Conservation (phyloP, 2,888 invertebrate genomes). For the Drosophila borborema region DNA sequence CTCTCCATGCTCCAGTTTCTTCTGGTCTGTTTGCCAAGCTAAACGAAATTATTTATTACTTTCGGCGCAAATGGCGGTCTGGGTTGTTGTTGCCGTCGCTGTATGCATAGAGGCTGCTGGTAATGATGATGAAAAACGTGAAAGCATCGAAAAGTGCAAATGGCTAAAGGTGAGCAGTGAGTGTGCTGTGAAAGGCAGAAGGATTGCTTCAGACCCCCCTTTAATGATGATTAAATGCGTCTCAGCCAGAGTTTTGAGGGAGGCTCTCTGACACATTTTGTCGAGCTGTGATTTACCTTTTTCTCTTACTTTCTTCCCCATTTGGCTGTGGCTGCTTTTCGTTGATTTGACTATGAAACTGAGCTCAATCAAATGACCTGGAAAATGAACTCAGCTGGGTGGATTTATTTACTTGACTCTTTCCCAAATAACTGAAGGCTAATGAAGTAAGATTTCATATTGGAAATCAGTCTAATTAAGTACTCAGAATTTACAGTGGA, state of each 20-base stretch:
- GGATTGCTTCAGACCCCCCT: constrained; percentile 59
- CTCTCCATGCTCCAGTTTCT: constrained; percentile 55
- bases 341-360: constrained; percentile 39
- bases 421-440: constrained; percentile 28
- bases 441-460: constrained; percentile 23
- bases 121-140: constrained; percentile 81
- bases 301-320: neutral
- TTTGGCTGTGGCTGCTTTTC: neutral
- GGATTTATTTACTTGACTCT: constrained; percentile 50
- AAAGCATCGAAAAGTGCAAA: constrained; percentile 82
- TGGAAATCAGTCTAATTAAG: constrained; percentile 4
- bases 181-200: constrained; percentile 53
- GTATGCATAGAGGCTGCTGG: constrained; percentile 63
- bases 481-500: neutral
- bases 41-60: constrained; percentile 81
- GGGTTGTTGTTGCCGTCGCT: constrained; percentile 31
- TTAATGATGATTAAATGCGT: constrained; percentile 81
- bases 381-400: constrained; percentile 67
- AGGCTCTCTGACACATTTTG: constrained; percentile 51
- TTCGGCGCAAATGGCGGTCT: constrained; percentile 61
- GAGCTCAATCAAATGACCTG: constrained; percentile 65
- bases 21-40: constrained; percentile 60
- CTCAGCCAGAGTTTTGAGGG: constrained; percentile 31
- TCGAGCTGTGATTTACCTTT: constrained; percentile 58
- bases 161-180: constrained; percentile 68